A percentile compares a stretch with the other conserved stretches of the same genome.
Conservation (phyloP, 2,888 invertebrate species). For the Eupithecia tripunctaria region DNA sequence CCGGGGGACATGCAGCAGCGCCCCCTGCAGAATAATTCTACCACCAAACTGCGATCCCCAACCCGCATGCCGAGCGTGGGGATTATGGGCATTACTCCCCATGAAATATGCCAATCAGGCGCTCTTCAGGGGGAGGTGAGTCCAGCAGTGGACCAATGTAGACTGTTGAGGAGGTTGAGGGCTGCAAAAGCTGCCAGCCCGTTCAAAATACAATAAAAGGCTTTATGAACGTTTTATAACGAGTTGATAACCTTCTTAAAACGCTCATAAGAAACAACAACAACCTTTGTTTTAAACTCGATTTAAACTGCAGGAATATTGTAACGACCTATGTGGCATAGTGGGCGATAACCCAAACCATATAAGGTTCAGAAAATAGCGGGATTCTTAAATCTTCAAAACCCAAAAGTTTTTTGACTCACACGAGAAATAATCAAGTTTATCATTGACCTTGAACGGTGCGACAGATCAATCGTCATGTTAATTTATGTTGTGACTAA, state of each 20-base stretch:
- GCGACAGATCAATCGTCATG: background rate
- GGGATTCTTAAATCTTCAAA: background rate
- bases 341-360: background rate
- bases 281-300: too few species aligned
- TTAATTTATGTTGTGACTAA: constrained; percentile 1
- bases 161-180: too few species aligned
- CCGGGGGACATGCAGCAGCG: too few species aligned
- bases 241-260: background rate
- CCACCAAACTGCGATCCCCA: too few species aligned
- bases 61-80: too few species aligned
- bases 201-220: background rate
- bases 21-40: too few species aligned
- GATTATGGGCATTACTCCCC: too few species aligned
- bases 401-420: background rate
- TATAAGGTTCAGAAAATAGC: background rate
- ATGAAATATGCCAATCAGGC: too few species aligned
- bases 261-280: background rate
- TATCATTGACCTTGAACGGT: background rate
- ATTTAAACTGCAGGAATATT: background rate
- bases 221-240: background rate
- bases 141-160: too few species aligned
- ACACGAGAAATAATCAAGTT: background rate
- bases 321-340: background rate
- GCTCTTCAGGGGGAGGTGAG: too few species aligned
- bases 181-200: background rate